Evolutionary conservation across 2,113 vertebrate species (phyloP).

Genomic region (Pelodiscus sinensis): DNA sequence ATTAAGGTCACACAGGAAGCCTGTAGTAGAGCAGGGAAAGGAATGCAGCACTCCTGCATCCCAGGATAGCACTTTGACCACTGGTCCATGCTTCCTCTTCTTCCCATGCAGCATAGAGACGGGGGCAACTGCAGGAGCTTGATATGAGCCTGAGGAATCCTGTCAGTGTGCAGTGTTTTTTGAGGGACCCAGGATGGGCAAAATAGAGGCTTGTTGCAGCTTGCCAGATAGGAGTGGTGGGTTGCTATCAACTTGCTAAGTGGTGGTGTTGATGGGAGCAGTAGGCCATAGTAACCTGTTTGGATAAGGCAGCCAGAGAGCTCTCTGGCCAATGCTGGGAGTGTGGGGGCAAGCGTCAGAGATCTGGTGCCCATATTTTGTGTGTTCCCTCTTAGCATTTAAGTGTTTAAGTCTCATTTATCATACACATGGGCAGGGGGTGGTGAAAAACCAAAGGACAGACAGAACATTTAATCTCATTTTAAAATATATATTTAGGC

Average conservation of each 20-base stretch:
- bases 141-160: fast-evolving
- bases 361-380: fast-evolving
- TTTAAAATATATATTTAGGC: too few species aligned
- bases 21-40: fast-evolving
- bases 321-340: background rate
- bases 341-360: fast-evolving
- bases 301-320: background rate
- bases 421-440: background rate
- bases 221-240: too few species aligned
- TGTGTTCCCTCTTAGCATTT: fast-evolving
- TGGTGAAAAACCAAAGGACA: background rate
- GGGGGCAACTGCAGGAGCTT: fast-evolving
- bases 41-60: fast-evolving
- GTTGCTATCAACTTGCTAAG: too few species aligned
- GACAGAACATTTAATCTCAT: background rate
- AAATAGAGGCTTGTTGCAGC: too few species aligned
- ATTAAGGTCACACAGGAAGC: fast-evolving
- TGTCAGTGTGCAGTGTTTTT: too few species aligned
- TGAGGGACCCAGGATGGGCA: too few species aligned
- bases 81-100: fast-evolving
- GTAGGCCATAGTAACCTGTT: fast-evolving
- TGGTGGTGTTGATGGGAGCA: fast-evolving
- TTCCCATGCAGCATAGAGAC: background rate
- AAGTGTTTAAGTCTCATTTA: fast-evolving
- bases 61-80: too few species aligned